phyloP scores from a whole-genome alignment of 2,888 invertebrate species.

The Philereme transversata region DNA sequence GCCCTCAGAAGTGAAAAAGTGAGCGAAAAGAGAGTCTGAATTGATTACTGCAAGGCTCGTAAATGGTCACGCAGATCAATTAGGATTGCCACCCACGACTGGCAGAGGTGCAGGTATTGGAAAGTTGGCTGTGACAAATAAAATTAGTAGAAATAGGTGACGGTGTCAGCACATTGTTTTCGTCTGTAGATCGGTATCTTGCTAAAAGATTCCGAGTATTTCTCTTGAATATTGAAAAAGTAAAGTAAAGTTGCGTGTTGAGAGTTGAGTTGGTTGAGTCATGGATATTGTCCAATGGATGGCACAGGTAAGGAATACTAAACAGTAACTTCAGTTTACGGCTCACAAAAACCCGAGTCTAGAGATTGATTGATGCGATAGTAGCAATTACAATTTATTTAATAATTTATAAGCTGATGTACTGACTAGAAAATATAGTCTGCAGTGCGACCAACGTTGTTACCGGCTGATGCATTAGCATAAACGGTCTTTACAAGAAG shows the following conservation, averaged over 20 bases:
- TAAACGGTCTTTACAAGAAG: conserved; percentile 72
- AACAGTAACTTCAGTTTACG: conserved; percentile 21
- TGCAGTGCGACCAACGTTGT: conserved; percentile 53
- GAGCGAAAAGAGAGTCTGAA: too few species aligned
- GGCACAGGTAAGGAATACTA: too few species aligned
- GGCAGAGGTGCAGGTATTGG: conserved; percentile 18
- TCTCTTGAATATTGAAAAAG: too few species aligned
- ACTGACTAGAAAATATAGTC: conserved; percentile 43
- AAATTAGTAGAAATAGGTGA: conserved; percentile 13
- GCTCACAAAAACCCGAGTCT: conserved; percentile 45
- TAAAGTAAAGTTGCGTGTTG: too few species aligned
- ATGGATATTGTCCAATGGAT: too few species aligned
- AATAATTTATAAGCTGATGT: conserved; percentile 67
- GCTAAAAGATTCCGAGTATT: too few species aligned
- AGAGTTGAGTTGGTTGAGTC: too few species aligned
- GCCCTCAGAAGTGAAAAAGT: too few species aligned
- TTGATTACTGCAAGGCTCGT: background rate
- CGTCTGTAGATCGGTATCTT: conserved; percentile 7
- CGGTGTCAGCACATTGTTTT: conserved; percentile 7
- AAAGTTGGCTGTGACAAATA: conserved; percentile 18
- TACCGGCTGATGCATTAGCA: conserved; percentile 69
- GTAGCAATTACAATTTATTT: conserved; percentile 68
- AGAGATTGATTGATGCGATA: conserved; percentile 68
- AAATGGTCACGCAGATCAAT: conserved; percentile 18
- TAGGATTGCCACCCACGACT: conserved; percentile 27